Conservation (phyloP, 2,888 invertebrate genomes). For the Stenodera caucasica region DNA sequence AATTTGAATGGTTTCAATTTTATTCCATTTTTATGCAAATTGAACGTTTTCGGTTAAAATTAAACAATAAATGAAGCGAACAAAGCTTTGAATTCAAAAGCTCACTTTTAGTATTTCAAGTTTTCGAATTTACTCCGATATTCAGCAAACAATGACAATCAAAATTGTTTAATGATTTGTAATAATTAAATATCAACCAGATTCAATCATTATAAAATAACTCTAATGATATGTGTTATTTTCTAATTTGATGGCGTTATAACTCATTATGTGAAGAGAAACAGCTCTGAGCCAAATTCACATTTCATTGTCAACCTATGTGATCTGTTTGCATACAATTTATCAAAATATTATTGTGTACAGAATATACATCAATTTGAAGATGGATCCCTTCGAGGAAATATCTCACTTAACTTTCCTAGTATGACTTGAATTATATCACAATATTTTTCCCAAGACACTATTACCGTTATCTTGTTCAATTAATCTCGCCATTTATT, state of each 20-base stretch:
- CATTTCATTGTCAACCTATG: constrained; percentile 44
- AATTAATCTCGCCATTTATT: constrained; percentile 36
- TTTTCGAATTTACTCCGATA: background rate
- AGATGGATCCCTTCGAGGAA: constrained; percentile 19
- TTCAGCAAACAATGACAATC: background rate
- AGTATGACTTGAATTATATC: constrained; percentile 34
- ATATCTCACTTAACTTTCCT: constrained; percentile 33
- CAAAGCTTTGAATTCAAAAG: constrained; percentile 12
- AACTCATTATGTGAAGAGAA: constrained; percentile 24
- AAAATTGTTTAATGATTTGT: constrained; percentile 6
- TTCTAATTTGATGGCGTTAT: constrained; percentile 30
- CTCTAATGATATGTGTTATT: constrained; percentile 20
- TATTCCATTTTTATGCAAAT: constrained; percentile 23
- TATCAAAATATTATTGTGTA: constrained; percentile 48
- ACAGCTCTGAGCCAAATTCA: constrained; percentile 32
- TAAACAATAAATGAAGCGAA: constrained; percentile 21
- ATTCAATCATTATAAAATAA: constrained; percentile 5
- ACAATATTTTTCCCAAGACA: constrained; percentile 29
- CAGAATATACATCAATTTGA: constrained; percentile 38
- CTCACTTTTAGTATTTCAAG: constrained; percentile 13
- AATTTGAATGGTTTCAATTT: constrained; percentile 6
- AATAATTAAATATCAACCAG: constrained; percentile 12
- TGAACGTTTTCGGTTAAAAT: constrained; percentile 14
- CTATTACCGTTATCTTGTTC: constrained; percentile 28
- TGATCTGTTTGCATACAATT: constrained; percentile 46